Evolutionary conservation across 30 jellyfish, hydroid and myxozoan species (phyloP).

Genomic region (Rhopilema esculentum): DNA sequence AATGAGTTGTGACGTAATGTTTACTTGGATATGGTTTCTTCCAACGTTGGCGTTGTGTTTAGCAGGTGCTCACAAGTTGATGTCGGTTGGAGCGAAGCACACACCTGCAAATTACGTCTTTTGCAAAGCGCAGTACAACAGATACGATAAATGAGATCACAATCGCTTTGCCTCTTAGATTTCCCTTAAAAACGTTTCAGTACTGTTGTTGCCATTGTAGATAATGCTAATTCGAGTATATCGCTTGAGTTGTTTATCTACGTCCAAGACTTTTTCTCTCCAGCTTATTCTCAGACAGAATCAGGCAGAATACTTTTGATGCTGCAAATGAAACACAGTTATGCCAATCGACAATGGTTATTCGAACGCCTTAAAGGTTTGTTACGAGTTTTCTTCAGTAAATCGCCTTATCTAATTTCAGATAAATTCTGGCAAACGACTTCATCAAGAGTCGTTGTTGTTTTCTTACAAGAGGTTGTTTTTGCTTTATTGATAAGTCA

Average conservation of each 20-base stretch:
- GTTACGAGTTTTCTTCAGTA: background rate
- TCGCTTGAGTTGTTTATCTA: too few relatives aligned
- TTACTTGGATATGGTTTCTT: background rate
- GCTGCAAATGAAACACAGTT: background rate
- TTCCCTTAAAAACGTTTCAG: too few relatives aligned
- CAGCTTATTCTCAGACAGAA: background rate
- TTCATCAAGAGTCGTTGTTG: too few relatives aligned
- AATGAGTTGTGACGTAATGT: background rate
- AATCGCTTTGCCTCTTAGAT: background rate
- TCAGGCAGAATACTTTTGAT: background rate
- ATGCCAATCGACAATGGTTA: background rate
- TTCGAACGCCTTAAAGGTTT: background rate
- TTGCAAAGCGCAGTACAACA: background rate
- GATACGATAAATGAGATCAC: background rate
- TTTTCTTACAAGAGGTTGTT: too few relatives aligned
- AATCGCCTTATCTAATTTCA: too few relatives aligned
- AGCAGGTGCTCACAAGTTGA: background rate
- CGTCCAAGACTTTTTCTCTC: background rate
- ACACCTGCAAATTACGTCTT: background rate
- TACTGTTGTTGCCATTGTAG: too few relatives aligned
- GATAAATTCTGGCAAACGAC: too few relatives aligned
- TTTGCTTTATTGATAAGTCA: too few relatives aligned
- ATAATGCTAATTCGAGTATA: too few relatives aligned
- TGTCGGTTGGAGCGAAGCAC: background rate
- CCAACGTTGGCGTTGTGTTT: background rate